A percentile compares a stretch with the other conserved stretches of the same genome.
Evolutionary conservation across 2,888 invertebrate genomes (phyloP).

Genomic region (Archips crataeganus): DNA sequence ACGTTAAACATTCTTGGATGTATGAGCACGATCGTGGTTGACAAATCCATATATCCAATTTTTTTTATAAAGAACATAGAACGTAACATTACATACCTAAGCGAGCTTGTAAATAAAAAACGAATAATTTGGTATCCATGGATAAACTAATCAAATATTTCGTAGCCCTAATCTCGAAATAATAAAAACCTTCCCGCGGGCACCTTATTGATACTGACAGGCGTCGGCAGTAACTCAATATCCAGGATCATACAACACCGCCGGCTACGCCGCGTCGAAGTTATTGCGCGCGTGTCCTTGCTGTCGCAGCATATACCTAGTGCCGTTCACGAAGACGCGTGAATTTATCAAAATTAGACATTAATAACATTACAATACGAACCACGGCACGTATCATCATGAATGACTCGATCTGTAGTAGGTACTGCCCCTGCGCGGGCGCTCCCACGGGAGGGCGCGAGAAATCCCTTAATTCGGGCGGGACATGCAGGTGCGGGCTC

Average conservation of each 20-base stretch:
- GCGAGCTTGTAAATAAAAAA: no score
- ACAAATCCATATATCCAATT: no score
- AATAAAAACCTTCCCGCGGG: slow-evolving; percentile 23
- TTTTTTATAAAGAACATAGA: no score
- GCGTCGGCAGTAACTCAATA: slow-evolving; percentile 53
- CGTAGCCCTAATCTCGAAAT: not conserved
- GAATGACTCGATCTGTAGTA: slow-evolving; percentile 49
- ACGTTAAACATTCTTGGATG: no score
- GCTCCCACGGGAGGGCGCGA: slow-evolving; percentile 85
- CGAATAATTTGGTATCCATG: no score
- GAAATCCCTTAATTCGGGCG: slow-evolving; percentile 84
- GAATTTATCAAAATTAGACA: no score
- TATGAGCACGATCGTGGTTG: no score
- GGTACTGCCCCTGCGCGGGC: slow-evolving; percentile 55
- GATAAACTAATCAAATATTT: not conserved
- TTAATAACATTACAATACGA: no score
- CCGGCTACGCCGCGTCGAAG: slow-evolving; percentile 60
- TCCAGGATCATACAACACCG: slow-evolving; percentile 47
- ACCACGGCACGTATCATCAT: no score
- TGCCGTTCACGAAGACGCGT: no score
- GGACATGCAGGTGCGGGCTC: slow-evolving; percentile 82
- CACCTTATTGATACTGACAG: slow-evolving; percentile 50
- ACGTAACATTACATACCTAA: no score
- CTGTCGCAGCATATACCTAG: slow-evolving; percentile 68
- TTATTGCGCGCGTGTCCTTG: slow-evolving; percentile 65